Conservation (phyloP, 64 coral and sea anemone genomes). For the Dendronephthya gigantea region DNA sequence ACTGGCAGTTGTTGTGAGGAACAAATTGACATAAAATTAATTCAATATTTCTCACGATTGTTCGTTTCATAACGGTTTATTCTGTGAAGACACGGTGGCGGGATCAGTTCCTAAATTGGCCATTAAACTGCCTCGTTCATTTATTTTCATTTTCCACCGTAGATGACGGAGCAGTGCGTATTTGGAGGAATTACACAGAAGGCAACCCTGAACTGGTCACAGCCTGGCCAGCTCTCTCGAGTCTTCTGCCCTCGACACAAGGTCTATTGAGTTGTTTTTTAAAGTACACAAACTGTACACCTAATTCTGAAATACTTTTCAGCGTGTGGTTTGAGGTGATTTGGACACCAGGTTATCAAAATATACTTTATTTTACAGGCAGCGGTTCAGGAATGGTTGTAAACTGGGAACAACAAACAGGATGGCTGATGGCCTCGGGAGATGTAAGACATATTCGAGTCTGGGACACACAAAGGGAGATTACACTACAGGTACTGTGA, state of each 20-base stretch:
- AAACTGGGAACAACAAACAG: conserved; percentile 91
- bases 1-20: too few species aligned
- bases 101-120: too few species aligned
- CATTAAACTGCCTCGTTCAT: not conserved
- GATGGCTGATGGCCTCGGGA: conserved; percentile 70
- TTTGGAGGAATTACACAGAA: conserved; percentile 54
- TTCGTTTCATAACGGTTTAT: too few species aligned
- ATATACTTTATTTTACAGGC: conserved; percentile 31
- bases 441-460: conserved; percentile 86
- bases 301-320: not conserved
- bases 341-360: not conserved
- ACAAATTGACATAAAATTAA: too few species aligned
- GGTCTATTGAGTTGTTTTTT: too few species aligned
- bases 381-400: conserved; percentile 93
- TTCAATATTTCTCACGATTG: too few species aligned
- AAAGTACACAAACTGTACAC: too few species aligned
- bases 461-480: conserved; percentile 96
- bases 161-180: conserved; percentile 92
- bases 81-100: too few species aligned
- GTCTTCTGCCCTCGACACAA: conserved; percentile 82
- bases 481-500: conserved; percentile 73
- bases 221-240: conserved; percentile 93
- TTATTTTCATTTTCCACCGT: not conserved
- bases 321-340: not conserved
- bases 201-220: conserved; percentile 73